These are phyloP conservation scores for Cyclura pinguis DNA, from an alignment of 2,797 vertebrate species.

Conservation along the genomic window DNA sequence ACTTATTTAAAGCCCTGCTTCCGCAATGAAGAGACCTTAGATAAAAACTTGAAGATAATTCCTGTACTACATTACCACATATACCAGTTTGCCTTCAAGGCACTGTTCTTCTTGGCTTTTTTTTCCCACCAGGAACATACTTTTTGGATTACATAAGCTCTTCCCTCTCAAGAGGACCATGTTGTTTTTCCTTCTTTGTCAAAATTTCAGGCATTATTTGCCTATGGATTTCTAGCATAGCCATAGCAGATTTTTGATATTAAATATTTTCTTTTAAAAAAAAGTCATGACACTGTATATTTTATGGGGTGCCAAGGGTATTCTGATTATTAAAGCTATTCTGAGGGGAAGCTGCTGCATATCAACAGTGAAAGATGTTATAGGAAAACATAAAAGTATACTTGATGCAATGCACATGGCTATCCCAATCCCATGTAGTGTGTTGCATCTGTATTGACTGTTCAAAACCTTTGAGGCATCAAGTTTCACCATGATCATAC, in stretches of 20 bases:
- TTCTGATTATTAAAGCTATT: conserved; percentile 9
- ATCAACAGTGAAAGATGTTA: neutral
- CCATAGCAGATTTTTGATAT: conserved; percentile 20
- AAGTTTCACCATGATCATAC: conserved; percentile 2
- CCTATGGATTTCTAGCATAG: conserved; percentile 4
- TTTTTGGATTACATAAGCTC: neutral
- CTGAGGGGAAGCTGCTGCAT: neutral
- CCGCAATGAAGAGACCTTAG: neutral
- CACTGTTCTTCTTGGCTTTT: neutral
- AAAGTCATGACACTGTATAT: neutral
- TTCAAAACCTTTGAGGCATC: neutral
- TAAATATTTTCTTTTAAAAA: neutral
- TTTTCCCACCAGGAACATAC: neutral
- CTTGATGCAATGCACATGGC: neutral
- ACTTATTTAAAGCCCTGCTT: neutral
- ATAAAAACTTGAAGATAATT: neutral
- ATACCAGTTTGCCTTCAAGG: conserved; percentile 16
- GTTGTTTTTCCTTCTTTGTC: neutral
- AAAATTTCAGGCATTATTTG: conserved; percentile 5
- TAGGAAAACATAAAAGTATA: conserved; percentile 30
- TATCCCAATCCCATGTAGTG: fast-evolving
- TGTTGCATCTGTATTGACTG: neutral
- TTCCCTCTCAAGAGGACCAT: neutral
- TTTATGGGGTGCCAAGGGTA: conserved; percentile 21
- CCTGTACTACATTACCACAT: conserved; percentile 19